phyloP scores from a whole-genome alignment of 2,888 invertebrate species.

The Rotaria macrura region DNA sequence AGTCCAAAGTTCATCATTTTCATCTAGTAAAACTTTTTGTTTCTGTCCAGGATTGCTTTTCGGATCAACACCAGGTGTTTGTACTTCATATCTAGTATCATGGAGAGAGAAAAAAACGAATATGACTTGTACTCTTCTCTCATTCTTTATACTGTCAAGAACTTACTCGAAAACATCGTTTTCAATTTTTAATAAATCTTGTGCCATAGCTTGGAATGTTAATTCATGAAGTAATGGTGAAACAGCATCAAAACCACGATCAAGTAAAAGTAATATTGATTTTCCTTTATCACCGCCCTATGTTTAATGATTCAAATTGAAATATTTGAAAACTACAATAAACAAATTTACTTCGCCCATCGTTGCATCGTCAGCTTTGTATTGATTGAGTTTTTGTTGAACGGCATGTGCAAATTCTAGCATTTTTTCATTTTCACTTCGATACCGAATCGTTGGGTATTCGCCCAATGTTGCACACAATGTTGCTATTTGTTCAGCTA shows the following conservation, averaged over 20 bases:
- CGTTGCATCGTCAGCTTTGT: conserved; percentile 97
- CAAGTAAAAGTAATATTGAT: conserved; percentile 84
- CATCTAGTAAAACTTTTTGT: conserved; percentile 77
- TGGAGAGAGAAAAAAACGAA: neutral
- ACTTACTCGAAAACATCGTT: conserved; percentile 94
- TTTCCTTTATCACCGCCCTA: conserved; percentile 69
- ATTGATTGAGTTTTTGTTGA: conserved; percentile 95
- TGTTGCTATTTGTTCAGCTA: conserved; percentile 97
- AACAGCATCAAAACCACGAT: conserved; percentile 94
- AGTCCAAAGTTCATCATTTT: conserved; percentile 96
- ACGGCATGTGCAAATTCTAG: conserved; percentile 91
- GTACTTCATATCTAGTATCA: neutral
- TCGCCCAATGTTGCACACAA: conserved; percentile 96
- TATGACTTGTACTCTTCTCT: too few species aligned
- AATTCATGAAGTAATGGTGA: conserved; percentile 92
- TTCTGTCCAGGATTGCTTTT: conserved; percentile 56
- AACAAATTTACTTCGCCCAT: conserved; percentile 74
- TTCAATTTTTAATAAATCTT: conserved; percentile 88
- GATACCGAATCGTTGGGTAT: conserved; percentile 83
- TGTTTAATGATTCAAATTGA: too few species aligned
- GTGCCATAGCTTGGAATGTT: conserved; percentile 96
- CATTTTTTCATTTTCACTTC: conserved; percentile 83
- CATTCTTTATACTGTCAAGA: too few species aligned
- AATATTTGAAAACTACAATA: neutral
- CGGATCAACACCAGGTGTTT: neutral